These are phyloP conservation scores for Drosophila tristis DNA, from an alignment of 1,140 invertebrate species.

Conservation along the genomic window DNA sequence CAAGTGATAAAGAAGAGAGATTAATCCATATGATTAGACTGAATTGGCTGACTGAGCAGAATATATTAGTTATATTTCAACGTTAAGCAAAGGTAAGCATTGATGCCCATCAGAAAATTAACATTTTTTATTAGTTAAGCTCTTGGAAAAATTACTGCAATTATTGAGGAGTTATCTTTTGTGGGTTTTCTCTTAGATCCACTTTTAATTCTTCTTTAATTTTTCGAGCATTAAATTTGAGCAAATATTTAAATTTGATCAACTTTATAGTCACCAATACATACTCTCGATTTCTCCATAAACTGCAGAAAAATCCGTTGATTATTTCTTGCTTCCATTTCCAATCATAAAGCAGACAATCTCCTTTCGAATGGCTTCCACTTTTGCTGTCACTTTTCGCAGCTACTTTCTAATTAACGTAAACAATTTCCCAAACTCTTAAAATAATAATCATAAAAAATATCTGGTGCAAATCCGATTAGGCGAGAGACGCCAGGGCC, in stretches of 20 bases:
- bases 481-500: slow-evolving; percentile 27
- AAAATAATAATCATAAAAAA: slow-evolving; percentile 74
- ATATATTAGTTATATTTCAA: not conserved
- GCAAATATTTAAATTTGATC: not conserved
- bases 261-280: too few relatives aligned
- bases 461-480: slow-evolving; percentile 74
- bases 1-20: too few relatives aligned
- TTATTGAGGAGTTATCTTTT: too few relatives aligned
- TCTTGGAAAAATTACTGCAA: too few relatives aligned
- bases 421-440: slow-evolving; percentile 63
- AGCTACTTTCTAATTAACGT: slow-evolving; percentile 65
- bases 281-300: too few relatives aligned
- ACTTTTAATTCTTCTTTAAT: too few relatives aligned
- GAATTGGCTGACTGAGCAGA: not conserved
- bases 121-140: too few relatives aligned
- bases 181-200: not conserved
- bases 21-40: too few relatives aligned
- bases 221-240: not conserved
- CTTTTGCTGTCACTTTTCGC: slow-evolving; percentile 26
- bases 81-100: slow-evolving; percentile 3
- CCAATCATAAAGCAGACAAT: slow-evolving; percentile 1
- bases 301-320: too few relatives aligned
- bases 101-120: too few relatives aligned
- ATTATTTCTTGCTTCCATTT: not conserved
- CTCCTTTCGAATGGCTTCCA: not conserved